These are phyloP conservation scores for Penaeus monodon DNA, from an alignment of 2,888 invertebrate genomes.

Conservation along the genomic window DNA sequence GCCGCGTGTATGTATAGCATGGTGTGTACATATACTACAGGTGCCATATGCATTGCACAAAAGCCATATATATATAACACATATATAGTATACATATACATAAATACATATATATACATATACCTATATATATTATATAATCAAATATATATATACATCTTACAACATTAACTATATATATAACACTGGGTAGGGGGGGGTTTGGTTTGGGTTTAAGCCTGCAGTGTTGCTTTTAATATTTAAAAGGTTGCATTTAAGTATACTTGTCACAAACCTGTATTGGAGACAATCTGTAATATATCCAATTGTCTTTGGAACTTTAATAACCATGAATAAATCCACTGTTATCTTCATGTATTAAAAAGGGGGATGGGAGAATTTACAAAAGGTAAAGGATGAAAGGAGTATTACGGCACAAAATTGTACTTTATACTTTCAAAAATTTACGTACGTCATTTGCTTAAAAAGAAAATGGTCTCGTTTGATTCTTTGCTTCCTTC, in stretches of 20 bases:
- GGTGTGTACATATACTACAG: too few relatives aligned
- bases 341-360: slow-evolving; percentile 12
- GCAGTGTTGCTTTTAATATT: slow-evolving; percentile 54
- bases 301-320: slow-evolving; percentile 22
- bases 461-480: too few relatives aligned
- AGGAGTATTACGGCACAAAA: not conserved
- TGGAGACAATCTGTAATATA: slow-evolving; percentile 48
- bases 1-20: too few relatives aligned
- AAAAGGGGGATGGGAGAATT: slow-evolving; percentile 15
- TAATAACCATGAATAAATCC: slow-evolving; percentile 25
- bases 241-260: slow-evolving; percentile 32
- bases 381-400: slow-evolving; percentile 11
- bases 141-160: slow-evolving; percentile 22
- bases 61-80: slow-evolving; percentile 7
- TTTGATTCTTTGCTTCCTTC: too few relatives aligned
- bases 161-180: not conserved
- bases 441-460: too few relatives aligned
- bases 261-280: slow-evolving; percentile 49
- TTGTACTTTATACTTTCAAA: not conserved
- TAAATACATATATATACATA: slow-evolving; percentile 27
- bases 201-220: slow-evolving; percentile 47
- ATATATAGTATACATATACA: slow-evolving; percentile 12
- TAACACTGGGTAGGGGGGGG: slow-evolving; percentile 24
- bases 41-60: too few relatives aligned
- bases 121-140: slow-evolving; percentile 21